Evolutionary conservation across 2,888 invertebrate species (phyloP), one percentile per base, ranked within the genome.

Genomic region (Frankliniella fusca): DNA sequence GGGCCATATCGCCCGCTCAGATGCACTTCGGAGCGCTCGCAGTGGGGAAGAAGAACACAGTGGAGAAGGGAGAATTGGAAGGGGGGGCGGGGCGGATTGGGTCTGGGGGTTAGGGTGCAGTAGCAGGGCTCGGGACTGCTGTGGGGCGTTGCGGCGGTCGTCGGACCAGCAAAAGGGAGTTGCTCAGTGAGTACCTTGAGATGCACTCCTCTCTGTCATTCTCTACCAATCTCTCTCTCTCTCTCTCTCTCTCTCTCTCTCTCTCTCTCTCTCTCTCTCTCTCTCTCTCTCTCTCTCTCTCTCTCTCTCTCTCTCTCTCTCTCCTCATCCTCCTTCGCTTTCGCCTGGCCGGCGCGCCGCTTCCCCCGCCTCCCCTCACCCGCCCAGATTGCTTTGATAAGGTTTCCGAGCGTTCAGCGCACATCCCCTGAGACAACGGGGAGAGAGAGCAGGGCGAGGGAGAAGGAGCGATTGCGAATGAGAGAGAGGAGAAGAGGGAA

Each of bases 401-500:
- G 70, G 70, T 70, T 70, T 70, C 70, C 70, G 70, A n/a, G 70
- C 70, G 70, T 27, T 70, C 23, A 70, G 70, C 70, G 23, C 70
- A 11, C 70, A 27, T 23, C 23, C 70, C 70, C 70, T 8, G 70
- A n/a, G 70, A 70, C 70, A 23, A 23, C 70, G 20, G 23, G 23
- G n/a, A n/a, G n/a, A 23, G 54, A 70, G 7, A 27, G 70, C 70
- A 23, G 23, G 70, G 70, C 70, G n/a, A 65, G 65, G 8, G n/a
- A 7, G n/a, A 9, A 65, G 10, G 15, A 50, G 50, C 50, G 50
- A 15, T 50, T 9, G 50, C 50, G 10, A 50, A 20, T 12, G 54
- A 54, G 20, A 54, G 54, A 20, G 54, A 12, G 15, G 20, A 12
- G 7, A 20, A 10, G 54, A 3, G 54, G 54, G 54, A 10, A 50